phyloP scores from a whole-genome alignment of 2,888 invertebrate genomes.

The Plagiodera versicolora region DNA sequence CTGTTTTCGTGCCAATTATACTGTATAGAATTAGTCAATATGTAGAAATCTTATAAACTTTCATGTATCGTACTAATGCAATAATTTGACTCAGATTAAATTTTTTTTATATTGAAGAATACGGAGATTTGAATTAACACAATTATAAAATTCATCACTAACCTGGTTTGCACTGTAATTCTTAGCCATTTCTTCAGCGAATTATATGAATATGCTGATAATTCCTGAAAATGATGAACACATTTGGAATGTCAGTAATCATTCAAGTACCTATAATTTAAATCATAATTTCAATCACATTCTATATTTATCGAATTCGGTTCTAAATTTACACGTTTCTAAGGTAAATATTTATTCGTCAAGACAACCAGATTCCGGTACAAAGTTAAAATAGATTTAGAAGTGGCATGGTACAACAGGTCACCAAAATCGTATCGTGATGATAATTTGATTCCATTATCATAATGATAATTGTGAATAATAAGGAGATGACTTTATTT shows the following conservation, averaged over 20 bases:
- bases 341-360: conserved; percentile 34
- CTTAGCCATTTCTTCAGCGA: conserved; percentile 28
- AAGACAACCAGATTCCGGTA: conserved; percentile 27
- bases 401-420: conserved; percentile 13
- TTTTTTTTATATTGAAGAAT: too few species aligned
- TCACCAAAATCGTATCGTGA: neutral
- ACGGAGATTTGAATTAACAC: too few species aligned
- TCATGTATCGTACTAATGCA: too few species aligned
- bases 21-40: too few species aligned
- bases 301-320: neutral
- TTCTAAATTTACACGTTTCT: conserved; percentile 22
- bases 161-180: conserved; percentile 38
- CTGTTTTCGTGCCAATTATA: too few species aligned
- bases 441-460: too few species aligned
- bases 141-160: conserved; percentile 12
- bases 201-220: conserved; percentile 10
- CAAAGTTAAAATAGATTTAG: conserved; percentile 17
- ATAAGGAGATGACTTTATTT: too few species aligned
- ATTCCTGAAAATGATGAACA: too few species aligned
- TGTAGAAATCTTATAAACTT: too few species aligned
- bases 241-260: neutral
- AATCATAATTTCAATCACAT: conserved; percentile 5
- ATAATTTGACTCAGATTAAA: too few species aligned
- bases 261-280: neutral
- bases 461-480: too few species aligned